phyloP scores from a whole-genome alignment of 2,888 invertebrate species.

The Craniophora ligustri region DNA sequence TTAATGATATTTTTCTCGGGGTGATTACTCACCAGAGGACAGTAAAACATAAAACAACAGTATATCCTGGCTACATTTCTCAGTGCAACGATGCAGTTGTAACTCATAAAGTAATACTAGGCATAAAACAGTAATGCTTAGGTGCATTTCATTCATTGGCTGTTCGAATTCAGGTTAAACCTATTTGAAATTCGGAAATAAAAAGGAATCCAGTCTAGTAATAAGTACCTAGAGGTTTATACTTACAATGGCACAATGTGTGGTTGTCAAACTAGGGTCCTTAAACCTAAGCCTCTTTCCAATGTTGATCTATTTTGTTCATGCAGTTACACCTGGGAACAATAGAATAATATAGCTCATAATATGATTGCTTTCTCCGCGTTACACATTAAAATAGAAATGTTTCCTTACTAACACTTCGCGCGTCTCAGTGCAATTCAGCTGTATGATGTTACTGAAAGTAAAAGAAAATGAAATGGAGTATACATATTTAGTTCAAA shows the following conservation, averaged over 20 bases:
- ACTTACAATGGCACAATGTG: too few relatives aligned
- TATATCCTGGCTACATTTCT: slow-evolving; percentile 9
- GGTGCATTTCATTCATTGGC: background rate
- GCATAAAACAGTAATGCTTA: background rate
- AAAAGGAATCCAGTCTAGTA: too few relatives aligned
- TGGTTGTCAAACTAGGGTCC: too few relatives aligned
- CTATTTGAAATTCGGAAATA: background rate
- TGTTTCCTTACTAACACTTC: slow-evolving; percentile 4
- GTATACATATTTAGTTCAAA: background rate
- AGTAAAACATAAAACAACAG: slow-evolving; percentile 24
- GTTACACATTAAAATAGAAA: slow-evolving; percentile 1
- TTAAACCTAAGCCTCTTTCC: too few relatives aligned
- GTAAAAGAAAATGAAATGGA: too few relatives aligned
- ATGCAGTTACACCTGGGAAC: background rate
- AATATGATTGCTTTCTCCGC: slow-evolving; percentile 30
- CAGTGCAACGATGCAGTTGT: slow-evolving; percentile 21
- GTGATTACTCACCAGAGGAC: slow-evolving; percentile 40
- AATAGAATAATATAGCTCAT: slow-evolving; percentile 17
- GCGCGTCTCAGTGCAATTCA: slow-evolving; percentile 23
- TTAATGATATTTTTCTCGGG: slow-evolving; percentile 52
- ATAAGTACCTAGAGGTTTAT: too few relatives aligned
- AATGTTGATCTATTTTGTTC: too few relatives aligned
- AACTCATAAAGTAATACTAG: slow-evolving; percentile 13
- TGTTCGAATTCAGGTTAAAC: background rate
- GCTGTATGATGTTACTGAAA: slow-evolving; percentile 27